phyloP scores from a whole-genome alignment of 2,888 invertebrate genomes.

The Nomada goodeniana region DNA sequence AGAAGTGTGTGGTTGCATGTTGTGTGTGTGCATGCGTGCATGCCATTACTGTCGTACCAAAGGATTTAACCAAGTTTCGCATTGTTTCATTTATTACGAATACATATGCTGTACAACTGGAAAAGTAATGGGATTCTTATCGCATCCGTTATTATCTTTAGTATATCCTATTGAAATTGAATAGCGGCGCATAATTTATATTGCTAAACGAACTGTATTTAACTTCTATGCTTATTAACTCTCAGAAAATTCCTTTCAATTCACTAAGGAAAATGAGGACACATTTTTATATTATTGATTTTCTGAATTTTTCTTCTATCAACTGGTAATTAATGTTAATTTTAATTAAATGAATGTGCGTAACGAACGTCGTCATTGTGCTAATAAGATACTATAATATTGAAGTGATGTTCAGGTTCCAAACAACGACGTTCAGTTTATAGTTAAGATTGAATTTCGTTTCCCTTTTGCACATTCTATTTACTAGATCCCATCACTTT shows the following conservation, averaged over 20 bases:
- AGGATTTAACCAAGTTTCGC: constrained; percentile 34
- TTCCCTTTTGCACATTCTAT: neutral
- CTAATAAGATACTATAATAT: too few species aligned
- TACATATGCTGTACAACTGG: constrained; percentile 14
- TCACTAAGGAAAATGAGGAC: neutral
- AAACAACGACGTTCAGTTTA: neutral
- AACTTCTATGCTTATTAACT: neutral
- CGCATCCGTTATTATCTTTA: neutral
- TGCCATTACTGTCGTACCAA: constrained; percentile 64
- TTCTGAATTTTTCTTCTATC: constrained; percentile 6
- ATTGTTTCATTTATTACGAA: constrained; percentile 24
- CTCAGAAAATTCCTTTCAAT: neutral
- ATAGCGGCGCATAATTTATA: neutral
- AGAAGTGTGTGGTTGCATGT: constrained; percentile 73
- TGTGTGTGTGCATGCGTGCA: constrained; percentile 74
- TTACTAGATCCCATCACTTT: constrained; percentile 15
- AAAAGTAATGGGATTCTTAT: constrained; percentile 22
- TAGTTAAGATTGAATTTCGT: neutral
- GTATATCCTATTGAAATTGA: neutral
- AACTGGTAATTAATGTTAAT: neutral
- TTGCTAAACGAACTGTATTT: neutral
- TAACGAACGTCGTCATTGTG: too few species aligned
- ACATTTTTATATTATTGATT: neutral
- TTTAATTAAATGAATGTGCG: neutral
- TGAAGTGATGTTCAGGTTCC: too few species aligned